These are phyloP conservation scores for Hypomecis atomaria DNA, from an alignment of 2,888 invertebrate species.

Conservation along the genomic window DNA sequence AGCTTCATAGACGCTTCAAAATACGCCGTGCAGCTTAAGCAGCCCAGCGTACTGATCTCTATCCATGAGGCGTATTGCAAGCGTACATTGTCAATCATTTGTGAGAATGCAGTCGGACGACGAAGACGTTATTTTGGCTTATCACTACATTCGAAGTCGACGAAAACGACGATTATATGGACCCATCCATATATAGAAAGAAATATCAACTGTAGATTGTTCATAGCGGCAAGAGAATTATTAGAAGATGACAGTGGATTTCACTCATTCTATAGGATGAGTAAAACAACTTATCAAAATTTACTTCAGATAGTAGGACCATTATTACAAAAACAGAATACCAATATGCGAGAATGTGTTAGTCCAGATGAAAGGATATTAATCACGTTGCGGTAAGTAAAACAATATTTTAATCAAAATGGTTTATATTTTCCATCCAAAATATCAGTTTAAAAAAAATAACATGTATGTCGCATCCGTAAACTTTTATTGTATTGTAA, in stretches of 20 bases:
- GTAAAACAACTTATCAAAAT: slow-evolving; percentile 22
- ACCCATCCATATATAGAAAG: slow-evolving; percentile 16
- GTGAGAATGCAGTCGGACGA: slow-evolving; percentile 18
- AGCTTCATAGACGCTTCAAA: no score
- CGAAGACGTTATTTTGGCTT: slow-evolving; percentile 20
- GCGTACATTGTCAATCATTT: slow-evolving; percentile 32
- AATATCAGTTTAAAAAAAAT: slow-evolving; percentile 25
- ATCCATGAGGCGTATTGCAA: slow-evolving; percentile 33
- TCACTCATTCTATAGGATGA: slow-evolving; percentile 25
- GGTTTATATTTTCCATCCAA: slow-evolving; percentile 13
- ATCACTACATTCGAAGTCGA: slow-evolving; percentile 19
- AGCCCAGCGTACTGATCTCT: slow-evolving; percentile 35
- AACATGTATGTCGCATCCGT: slow-evolving; percentile 25
- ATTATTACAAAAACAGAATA: slow-evolving; percentile 23
- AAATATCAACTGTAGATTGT: slow-evolving; percentile 26
- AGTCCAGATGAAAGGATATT: slow-evolving; percentile 25
- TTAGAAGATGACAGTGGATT: slow-evolving; percentile 24
- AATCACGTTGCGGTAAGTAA: slow-evolving; percentile 22
- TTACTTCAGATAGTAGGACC: slow-evolving; percentile 28
- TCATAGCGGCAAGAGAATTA: slow-evolving; percentile 22
- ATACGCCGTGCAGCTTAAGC: slow-evolving; percentile 21
- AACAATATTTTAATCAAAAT: slow-evolving; percentile 17
- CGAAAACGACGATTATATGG: slow-evolving; percentile 19
- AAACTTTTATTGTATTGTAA: slow-evolving; percentile 27
- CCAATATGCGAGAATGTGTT: slow-evolving; percentile 25